Conservation (phyloP, 2,113 vertebrate species). For the Phyllopteryx taeniolatus region DNA sequence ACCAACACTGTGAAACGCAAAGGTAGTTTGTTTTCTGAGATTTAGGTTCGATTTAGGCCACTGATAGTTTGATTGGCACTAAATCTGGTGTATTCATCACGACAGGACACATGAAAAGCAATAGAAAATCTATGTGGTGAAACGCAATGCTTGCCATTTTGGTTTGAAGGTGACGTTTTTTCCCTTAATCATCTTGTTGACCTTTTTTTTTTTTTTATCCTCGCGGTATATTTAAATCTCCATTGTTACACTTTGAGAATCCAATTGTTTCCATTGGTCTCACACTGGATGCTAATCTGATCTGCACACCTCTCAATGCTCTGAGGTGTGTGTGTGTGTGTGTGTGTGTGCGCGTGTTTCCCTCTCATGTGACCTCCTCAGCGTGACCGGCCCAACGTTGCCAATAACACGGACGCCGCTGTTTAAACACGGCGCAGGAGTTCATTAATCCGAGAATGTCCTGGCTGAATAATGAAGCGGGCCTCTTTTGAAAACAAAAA, state of each 20-base stretch:
- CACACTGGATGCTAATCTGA: constrained; percentile 43
- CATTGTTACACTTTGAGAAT: constrained; percentile 17
- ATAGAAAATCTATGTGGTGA: too few species aligned
- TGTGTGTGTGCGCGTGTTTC: constrained; percentile 18
- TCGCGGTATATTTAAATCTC: neutral
- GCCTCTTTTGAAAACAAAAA: constrained; percentile 20
- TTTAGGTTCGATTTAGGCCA: too few species aligned
- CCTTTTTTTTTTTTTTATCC: neutral
- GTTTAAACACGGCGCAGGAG: constrained; percentile 35
- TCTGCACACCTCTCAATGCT: constrained; percentile 16
- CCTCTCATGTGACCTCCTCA: constrained; percentile 29
- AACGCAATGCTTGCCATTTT: too few species aligned
- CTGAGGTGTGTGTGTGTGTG: constrained; percentile 6
- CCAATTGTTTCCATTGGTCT: constrained; percentile 42
- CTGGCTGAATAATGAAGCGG: constrained; percentile 41
- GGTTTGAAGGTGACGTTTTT: neutral
- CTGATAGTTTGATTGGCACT: too few species aligned
- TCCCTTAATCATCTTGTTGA: neutral
- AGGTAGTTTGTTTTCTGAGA: too few species aligned
- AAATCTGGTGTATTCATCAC: too few species aligned
- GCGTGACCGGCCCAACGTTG: constrained; percentile 22
- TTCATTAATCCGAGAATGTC: constrained; percentile 52
- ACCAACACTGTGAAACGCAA: too few species aligned
- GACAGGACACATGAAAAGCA: too few species aligned
- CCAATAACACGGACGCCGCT: constrained; percentile 29